A percentile compares a stretch with the other conserved stretches of the same genome.
Evolutionary conservation across 2,113 vertebrate genomes (phyloP).

Genomic region (Cavia aperea): DNA sequence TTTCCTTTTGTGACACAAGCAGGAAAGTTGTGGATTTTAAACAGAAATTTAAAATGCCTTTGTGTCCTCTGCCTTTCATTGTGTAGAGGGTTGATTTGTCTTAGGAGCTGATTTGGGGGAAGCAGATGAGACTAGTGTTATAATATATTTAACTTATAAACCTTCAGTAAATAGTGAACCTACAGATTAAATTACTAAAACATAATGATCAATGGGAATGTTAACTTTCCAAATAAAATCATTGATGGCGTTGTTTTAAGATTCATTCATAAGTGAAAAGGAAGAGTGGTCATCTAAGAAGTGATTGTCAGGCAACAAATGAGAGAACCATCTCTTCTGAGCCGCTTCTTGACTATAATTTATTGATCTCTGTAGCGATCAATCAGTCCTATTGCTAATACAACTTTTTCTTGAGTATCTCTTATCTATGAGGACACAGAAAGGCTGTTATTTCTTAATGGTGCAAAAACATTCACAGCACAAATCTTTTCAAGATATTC

Average conservation of each 20-base stretch:
- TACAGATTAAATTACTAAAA: neutral
- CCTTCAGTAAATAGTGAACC: neutral
- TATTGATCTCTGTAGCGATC: neutral
- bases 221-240: neutral
- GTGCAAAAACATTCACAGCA: neutral
- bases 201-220: neutral
- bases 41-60: conserved; percentile 23
- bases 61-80: neutral
- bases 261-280: neutral
- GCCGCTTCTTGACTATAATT: neutral
- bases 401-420: neutral
- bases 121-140: neutral
- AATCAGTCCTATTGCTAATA: neutral
- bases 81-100: neutral
- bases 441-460: neutral
- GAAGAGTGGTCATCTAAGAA: neutral
- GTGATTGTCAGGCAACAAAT: neutral
- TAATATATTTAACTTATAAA: neutral
- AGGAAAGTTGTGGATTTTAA: conserved; percentile 42
- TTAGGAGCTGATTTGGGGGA: neutral
- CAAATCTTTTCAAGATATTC: neutral
- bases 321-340: neutral
- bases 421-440: neutral
- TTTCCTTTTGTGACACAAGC: conserved; percentile 36
- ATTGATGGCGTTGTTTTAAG: neutral